Base-by-base conservation (phyloP, 2,888 invertebrate species). In the Tenthredo livida region DNA sequence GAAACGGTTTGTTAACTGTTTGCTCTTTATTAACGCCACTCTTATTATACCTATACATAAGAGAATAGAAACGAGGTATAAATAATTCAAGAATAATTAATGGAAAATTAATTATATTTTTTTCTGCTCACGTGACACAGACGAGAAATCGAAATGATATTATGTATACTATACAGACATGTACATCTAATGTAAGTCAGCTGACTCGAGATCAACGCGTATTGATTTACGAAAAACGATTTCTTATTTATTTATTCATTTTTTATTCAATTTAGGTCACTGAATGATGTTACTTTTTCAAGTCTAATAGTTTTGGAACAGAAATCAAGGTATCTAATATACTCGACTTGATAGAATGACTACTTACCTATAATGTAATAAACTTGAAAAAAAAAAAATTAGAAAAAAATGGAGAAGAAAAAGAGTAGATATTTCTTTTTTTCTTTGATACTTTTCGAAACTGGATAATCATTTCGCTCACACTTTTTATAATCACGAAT, bases 181-280 rank as follows among this genome's bases (percentile, higher is more conserved):
- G 2, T 29, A 29, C 29, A 2, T 29, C 1, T 29, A 1, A 9
- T 12, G 10, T 29, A 37, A 70, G n/a, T 37, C 70, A 70, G 70
- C 70, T 70, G 70, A 37, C 37, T 70, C 9, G 17, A 70, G n/a
- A 70, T 70, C 9, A 70, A 61, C 61, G 21, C 61, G 61, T 70
- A 70, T 37, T 37, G 72, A 29, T 43, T 21, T 25, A 73, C 43
- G n/a, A 77, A 77, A 77, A 77, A 54, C n/a, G 25, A 54, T 77
- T 54, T 77, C 15, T 67, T 33, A 17, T 29, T 33, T 17, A 10
- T 33, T 33, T n/a, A n/a, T n/a, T n/a, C n/a, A n/a, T 67, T 15
- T 67, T 33, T 33, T 7, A 33, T 67, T 33, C 12, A 15, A 77
- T 77, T 77, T 25, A 54, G 77, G 77, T 77, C 77, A 54, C 5